Evolutionary conservation across 2,888 invertebrate genomes (phyloP).

Genomic region (Quadroppia sp.): DNA sequence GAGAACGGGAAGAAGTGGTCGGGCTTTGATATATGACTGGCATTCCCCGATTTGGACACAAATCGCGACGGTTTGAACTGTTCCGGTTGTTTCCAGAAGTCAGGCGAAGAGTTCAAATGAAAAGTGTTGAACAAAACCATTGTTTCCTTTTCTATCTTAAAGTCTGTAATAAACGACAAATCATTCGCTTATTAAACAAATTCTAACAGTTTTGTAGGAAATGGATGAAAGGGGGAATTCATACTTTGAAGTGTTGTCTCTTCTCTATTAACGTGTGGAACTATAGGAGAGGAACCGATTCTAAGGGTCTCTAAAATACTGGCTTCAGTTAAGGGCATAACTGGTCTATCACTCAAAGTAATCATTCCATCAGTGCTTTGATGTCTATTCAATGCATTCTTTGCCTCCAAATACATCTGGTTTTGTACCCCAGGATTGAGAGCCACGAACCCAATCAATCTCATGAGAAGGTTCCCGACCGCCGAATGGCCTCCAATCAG

Average conservation of each 20-base stretch:
- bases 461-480: constrained; percentile 75
- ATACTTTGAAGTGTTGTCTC: constrained; percentile 67
- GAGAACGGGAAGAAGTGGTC: constrained; percentile 78
- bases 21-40: constrained; percentile 58
- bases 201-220: too few relatives aligned
- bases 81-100: constrained; percentile 69
- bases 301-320: constrained; percentile 73
- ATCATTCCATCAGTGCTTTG: constrained; percentile 51
- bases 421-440: constrained; percentile 61
- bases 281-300: constrained; percentile 78
- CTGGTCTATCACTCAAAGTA: constrained; percentile 61
- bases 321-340: constrained; percentile 74
- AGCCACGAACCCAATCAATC: constrained; percentile 61
- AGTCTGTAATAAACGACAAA: too few relatives aligned
- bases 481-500: constrained; percentile 84
- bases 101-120: constrained; percentile 67
- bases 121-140: constrained; percentile 79
- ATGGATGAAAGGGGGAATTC: constrained; percentile 14
- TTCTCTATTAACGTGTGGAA: constrained; percentile 79
- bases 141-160: constrained; percentile 68
- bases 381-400: constrained; percentile 50
- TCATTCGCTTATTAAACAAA: too few relatives aligned
- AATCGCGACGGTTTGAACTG: constrained; percentile 73
- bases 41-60: constrained; percentile 52
- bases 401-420: constrained; percentile 65